These are phyloP conservation scores for Drosophila murphyi DNA, from an alignment of 1,140 invertebrate species.

Conservation along the genomic window DNA sequence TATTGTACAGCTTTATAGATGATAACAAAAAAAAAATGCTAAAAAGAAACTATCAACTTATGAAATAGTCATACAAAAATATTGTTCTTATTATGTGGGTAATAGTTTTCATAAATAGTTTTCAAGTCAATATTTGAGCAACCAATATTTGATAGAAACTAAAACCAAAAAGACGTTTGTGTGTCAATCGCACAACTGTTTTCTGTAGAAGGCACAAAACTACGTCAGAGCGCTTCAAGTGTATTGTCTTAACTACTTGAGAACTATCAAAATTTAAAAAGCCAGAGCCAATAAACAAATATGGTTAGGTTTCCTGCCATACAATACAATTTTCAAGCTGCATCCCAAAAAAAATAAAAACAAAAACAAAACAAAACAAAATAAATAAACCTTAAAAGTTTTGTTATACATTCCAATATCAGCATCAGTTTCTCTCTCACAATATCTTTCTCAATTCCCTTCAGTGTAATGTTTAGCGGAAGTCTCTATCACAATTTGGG, in stretches of 20 bases:
- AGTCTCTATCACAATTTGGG: background rate
- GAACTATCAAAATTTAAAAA: background rate
- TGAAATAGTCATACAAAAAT: background rate
- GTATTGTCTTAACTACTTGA: background rate
- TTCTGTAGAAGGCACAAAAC: background rate
- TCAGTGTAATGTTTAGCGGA: background rate
- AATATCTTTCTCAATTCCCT: too few relatives aligned
- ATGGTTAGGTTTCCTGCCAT: background rate
- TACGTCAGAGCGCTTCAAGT: background rate
- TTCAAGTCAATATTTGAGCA: background rate
- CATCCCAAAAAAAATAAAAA: background rate
- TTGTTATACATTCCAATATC: background rate
- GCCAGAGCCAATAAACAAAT: background rate
- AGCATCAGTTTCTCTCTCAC: too few relatives aligned
- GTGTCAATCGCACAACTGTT: constrained; percentile 4
- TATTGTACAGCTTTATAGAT: background rate
- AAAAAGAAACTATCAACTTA: background rate
- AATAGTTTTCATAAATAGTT: background rate
- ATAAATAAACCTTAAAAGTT: background rate
- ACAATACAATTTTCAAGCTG: too few relatives aligned
- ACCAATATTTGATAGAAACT: too few relatives aligned
- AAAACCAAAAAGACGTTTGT: background rate
- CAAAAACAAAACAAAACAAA: background rate
- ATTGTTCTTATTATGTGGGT: too few relatives aligned
- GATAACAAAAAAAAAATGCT: background rate